Conservation (phyloP, 1,140 invertebrate genomes). For the Hycleus cichorii region DNA sequence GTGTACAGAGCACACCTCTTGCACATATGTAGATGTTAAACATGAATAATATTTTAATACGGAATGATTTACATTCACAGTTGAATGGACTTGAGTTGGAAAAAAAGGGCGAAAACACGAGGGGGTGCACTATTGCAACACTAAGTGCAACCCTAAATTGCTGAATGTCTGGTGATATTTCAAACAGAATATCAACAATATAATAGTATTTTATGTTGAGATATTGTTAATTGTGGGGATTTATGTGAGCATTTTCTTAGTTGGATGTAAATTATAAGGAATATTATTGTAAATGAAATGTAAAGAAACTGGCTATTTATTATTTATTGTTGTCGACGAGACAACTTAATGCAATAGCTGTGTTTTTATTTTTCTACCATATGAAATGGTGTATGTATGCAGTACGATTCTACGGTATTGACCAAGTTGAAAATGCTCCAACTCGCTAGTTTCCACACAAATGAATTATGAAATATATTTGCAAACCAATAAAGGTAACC, state of each 20-base stretch:
- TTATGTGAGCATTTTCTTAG: slow-evolving; percentile 4
- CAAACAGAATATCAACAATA: too few relatives aligned
- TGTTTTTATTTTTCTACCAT: slow-evolving; percentile 8
- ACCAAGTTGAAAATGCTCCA: slow-evolving; percentile 5
- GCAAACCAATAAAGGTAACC: slow-evolving; percentile 12
- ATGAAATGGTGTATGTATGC: too few relatives aligned
- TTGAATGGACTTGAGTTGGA: too few relatives aligned
- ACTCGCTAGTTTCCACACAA: slow-evolving; percentile 8
- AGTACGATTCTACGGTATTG: neutral
- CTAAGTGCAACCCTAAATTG: too few relatives aligned
- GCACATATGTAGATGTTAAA: neutral
- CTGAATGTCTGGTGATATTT: too few relatives aligned
- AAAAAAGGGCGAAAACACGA: too few relatives aligned
- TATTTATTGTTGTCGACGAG: slow-evolving; percentile 13
- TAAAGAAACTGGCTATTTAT: slow-evolving; percentile 10
- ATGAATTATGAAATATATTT: slow-evolving; percentile 15
- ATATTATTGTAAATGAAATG: slow-evolving; percentile 4
- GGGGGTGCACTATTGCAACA: too few relatives aligned
- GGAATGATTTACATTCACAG: slow-evolving; percentile 15
- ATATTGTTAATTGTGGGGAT: slow-evolving; percentile 15
- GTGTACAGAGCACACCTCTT: too few relatives aligned
- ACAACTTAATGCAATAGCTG: slow-evolving; percentile 14
- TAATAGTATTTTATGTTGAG: slow-evolving; percentile 3
- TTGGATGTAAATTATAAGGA: slow-evolving; percentile 7
- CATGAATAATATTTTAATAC: slow-evolving; percentile 15